Conservation (phyloP, 2,888 invertebrate genomes). For the Ennomos quercinarius region DNA sequence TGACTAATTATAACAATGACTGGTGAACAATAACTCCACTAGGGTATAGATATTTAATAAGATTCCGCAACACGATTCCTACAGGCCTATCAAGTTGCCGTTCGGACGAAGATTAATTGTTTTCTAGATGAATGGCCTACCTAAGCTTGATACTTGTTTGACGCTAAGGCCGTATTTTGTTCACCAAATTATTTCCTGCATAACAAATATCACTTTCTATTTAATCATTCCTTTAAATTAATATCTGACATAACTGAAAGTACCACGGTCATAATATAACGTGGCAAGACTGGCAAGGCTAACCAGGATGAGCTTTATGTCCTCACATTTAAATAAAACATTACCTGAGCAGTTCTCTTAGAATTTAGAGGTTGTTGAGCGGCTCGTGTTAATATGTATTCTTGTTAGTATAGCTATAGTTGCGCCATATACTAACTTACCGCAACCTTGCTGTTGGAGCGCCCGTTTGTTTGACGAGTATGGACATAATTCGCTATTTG, state of each 20-base stretch:
- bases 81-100: slow-evolving; percentile 66
- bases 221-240: slow-evolving; percentile 41
- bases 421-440: slow-evolving; percentile 61
- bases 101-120: slow-evolving; percentile 79
- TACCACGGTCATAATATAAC: slow-evolving; percentile 31
- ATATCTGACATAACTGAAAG: slow-evolving; percentile 40
- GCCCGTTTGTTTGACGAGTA: slow-evolving; percentile 71
- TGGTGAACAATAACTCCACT: slow-evolving; percentile 71
- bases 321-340: slow-evolving; percentile 42
- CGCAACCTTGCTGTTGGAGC: slow-evolving; percentile 70
- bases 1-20: slow-evolving; percentile 76
- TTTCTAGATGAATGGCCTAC: slow-evolving; percentile 55
- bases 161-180: slow-evolving; percentile 53
- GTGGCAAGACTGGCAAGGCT: slow-evolving; percentile 45
- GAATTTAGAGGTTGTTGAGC: slow-evolving; percentile 40
- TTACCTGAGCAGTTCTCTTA: slow-evolving; percentile 40
- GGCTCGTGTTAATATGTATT: slow-evolving; percentile 48
- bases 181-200: slow-evolving; percentile 38
- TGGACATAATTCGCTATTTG: slow-evolving; percentile 73
- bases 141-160: slow-evolving; percentile 56
- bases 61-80: slow-evolving; percentile 76
- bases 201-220: slow-evolving; percentile 46
- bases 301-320: slow-evolving; percentile 43
- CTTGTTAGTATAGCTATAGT: slow-evolving; percentile 41
- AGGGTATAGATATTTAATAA: slow-evolving; percentile 72